Evolutionary conservation across 2,888 invertebrate genomes (phyloP), one percentile per base, ranked within the genome.

Genomic region (Zygogramma bicolorata): DNA sequence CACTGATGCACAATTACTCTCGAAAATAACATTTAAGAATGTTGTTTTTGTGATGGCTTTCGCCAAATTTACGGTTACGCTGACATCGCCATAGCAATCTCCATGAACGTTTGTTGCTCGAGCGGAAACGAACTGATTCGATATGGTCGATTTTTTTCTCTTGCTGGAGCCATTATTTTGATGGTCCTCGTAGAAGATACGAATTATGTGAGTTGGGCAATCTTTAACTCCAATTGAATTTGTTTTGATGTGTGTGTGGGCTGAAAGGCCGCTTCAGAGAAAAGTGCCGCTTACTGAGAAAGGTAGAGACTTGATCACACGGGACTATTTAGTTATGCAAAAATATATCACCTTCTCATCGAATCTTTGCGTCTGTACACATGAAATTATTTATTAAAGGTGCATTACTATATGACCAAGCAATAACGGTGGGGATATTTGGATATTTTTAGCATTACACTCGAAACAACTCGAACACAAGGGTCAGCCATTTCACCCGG

Each of bases 51-150:
- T 74, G 68, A 65, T 72, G 71, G 78, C 80, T 77, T 80, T 80
- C 80, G 78, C 78, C 77, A 77, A 77, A 79, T 76, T 74, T 79
- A 79, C 78, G 73, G 78, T 80, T 79, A 79, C 74, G 73, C 74
- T 67, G 70, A 46, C 40, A 42, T 63, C 60, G 60, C 38, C 31
- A 53, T 27, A 6, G 57, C 25, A 42, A 60, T 65, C 38, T 40
- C n/a, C 13, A 59, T 59, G 59, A 18, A 29, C 15, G 46, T 40
- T 60, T 40, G 61, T 38, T 40, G 34, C 40, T 38, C 61, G 61
- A 61, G 25, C 38, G 40, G 40, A 38, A 61, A 61, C 34, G n/a
- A 61, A 31, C 25, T n/a, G 38, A 61, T 61, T 38, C 22, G 40
- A 20, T 20, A 61, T 38, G 34, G 34, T 61, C 22, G 34, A 38